Percentiles rank a stretch among this genome's conserved stretches.
These are phyloP conservation scores for Panthera leo DNA, from an alignment of 2,113 vertebrate species.

Conservation along the genomic window DNA sequence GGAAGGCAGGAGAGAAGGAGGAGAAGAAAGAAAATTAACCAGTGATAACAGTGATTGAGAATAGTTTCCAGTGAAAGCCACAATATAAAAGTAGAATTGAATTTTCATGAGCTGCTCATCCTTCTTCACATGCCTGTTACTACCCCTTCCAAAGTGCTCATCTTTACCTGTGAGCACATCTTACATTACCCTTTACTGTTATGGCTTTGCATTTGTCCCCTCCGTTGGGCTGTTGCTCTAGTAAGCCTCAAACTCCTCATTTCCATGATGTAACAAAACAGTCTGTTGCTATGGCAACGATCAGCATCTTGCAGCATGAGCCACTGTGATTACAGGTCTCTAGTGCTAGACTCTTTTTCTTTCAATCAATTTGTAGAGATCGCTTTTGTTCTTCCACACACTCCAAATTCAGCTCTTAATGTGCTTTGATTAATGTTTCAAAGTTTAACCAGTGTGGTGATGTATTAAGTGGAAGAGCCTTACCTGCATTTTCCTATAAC, in stretches of 20 bases:
- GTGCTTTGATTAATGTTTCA: conserved; percentile 63
- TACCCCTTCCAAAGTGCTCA: background rate
- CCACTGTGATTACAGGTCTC: conserved; percentile 78
- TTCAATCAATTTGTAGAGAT: conserved; percentile 70
- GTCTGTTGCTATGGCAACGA: conserved; percentile 76
- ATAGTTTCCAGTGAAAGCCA: background rate
- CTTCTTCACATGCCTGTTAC: background rate
- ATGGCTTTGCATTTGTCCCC: conserved; percentile 23
- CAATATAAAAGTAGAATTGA: background rate
- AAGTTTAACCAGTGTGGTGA: conserved; percentile 56
- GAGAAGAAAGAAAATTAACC: background rate
- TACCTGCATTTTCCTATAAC: background rate
- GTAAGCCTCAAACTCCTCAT: conserved; percentile 54
- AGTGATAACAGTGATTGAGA: background rate
- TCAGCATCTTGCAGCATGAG: conserved; percentile 63
- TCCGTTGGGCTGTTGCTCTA: conserved; percentile 35
- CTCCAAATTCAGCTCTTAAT: conserved; percentile 67
- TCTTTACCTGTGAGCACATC: background rate
- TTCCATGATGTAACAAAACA: conserved; percentile 76
- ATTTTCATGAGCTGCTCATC: background rate
- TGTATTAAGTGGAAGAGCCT: conserved; percentile 7
- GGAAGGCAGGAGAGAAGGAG: too few relatives aligned
- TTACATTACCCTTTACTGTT: background rate
- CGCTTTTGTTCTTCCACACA: conserved; percentile 68
- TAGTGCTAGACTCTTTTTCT: conserved; percentile 46